phyloP scores from a whole-genome alignment of 2,888 invertebrate genomes.

The Nemapogon koenigi region DNA sequence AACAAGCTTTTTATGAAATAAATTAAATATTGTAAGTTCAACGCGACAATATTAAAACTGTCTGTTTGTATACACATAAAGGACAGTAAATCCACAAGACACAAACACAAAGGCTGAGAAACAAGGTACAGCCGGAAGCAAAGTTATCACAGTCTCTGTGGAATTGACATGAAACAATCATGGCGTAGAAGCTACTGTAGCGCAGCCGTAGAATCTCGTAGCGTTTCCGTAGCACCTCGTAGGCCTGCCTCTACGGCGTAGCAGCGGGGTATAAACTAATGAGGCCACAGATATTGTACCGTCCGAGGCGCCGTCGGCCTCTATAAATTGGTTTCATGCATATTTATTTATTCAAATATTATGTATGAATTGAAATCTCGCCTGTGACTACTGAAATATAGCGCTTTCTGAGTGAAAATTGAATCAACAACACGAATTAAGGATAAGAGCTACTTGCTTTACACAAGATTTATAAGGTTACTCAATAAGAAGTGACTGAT shows the following conservation, averaged over 20 bases:
- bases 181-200: conserved; percentile 23
- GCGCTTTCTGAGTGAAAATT: conserved; percentile 44
- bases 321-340: conserved; percentile 65
- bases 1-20: no score
- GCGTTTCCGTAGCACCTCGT: conserved; percentile 26
- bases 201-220: conserved; percentile 20
- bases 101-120: conserved; percentile 13
- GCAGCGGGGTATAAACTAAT: conserved; percentile 39
- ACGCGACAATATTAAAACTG: no score
- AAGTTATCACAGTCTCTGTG: conserved; percentile 17
- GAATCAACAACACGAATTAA: conserved; percentile 52
- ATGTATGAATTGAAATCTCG: conserved; percentile 62
- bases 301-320: conserved; percentile 32
- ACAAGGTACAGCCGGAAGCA: conserved; percentile 9
- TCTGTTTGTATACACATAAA: no score
- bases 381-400: conserved; percentile 54
- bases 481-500: no score
- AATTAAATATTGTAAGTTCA: no score
- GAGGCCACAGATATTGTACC: conserved; percentile 50
- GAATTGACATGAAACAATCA: conserved; percentile 18
- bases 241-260: conserved; percentile 19
- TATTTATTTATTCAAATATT: conserved; percentile 64
- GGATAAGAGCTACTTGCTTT: no score
- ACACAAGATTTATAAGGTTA: no score
- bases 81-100: background rate